Base-by-base conservation (phyloP, 2,113 vertebrate species). In the Oryctolagus cuniculus region DNA sequence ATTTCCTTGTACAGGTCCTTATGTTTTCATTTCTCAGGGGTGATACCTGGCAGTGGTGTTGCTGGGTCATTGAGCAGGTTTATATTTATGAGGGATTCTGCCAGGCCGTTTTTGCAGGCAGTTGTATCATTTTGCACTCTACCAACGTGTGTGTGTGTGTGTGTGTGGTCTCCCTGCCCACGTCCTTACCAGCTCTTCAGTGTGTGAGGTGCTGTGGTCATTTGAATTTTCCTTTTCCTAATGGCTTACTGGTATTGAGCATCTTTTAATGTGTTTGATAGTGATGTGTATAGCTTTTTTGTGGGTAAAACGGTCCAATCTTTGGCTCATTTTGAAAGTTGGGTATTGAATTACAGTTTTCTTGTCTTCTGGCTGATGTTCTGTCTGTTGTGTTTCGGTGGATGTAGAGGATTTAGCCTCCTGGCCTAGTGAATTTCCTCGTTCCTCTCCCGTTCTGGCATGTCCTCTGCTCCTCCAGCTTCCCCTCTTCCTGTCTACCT, bases 391-490 rank as follows among this genome's bases (percentile, higher is more conserved):
- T 1, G 1, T 66, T 55, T 72, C 69, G 1, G 0, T 36, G 73
- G 29, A 19, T 61, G 66, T 74, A 67, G 67, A 67, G 58, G 34
- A 25, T 38, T 34, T 58, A 91, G 27, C 31, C 21, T 87, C 87
- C 4, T 84, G 36, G 66, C 25, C 69, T 34, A 73, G 3, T 77
- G 16, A 73, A 31, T 64, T 92, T 34, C 36, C 17, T 1, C 74
- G 58, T 24, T 29, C 24, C 61, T 17, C 29, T 44, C 34, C 27
- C 16, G 11, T 29, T 1, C 0, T 31, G 44, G 24, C 8, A 12
- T 15, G 4, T 38, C 51, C 29, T 36, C 27, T 11, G 2, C 6
- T 36, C 27, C 27, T 53, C 25, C 16, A 0, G 0, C n/a, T 38
- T 25, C 44, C 31, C 63, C 25, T 17, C 6, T 73, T 36, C 19